Evolutionary conservation across 2,797 vertebrate genomes (phyloP), one percentile per base, ranked within the genome.

Genomic region (Dendrocincla fuliginosa): DNA sequence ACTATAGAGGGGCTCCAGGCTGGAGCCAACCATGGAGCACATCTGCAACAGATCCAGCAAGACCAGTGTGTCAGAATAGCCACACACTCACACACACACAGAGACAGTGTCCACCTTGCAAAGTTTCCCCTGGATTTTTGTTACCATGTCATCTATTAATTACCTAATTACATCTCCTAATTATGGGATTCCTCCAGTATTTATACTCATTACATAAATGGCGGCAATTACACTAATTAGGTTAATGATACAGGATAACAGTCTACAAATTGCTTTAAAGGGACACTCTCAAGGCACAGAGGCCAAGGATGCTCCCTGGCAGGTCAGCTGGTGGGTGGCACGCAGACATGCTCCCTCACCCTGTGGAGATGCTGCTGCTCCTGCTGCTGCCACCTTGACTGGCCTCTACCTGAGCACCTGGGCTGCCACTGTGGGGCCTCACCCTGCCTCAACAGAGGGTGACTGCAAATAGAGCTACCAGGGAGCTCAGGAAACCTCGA

Each of bases 131-230:
- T 96, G 96, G 97, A 97, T 97, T 97, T 98, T 97, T 96, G 94
- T 95, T 95, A 97, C 97, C 97, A 96, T 97, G 94, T 98, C 97
- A 98, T 98, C 97, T 98, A 98, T 98, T 98, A 98, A 98, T 98
- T 98, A 97, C 97, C 97, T 97, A 98, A 98, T 98, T 98, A 97
- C 97, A 96, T 97, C 82, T 87, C 96, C 97, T 98, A 98, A 98
- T 98, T 98, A 98, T 96, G 97, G 97, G 97, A 98, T 97, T 98
- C 96, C 96, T 97, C 97, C 94, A 97, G 97, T 98, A 98, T 98
- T 98, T 98, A 97, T 95, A 97, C 97, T 97, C 97, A 97, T 98
- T 98, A 98, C 76, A 95, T 98, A 98, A 98, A 97, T 98, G 97
- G 94, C 18, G 57, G 79, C 97, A 98, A 98, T 98, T 98, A 98